Evolutionary conservation across 1,140 invertebrate genomes (phyloP), one percentile per base, ranked within the genome.

Genomic region (Caenorhabditis remanei): DNA sequence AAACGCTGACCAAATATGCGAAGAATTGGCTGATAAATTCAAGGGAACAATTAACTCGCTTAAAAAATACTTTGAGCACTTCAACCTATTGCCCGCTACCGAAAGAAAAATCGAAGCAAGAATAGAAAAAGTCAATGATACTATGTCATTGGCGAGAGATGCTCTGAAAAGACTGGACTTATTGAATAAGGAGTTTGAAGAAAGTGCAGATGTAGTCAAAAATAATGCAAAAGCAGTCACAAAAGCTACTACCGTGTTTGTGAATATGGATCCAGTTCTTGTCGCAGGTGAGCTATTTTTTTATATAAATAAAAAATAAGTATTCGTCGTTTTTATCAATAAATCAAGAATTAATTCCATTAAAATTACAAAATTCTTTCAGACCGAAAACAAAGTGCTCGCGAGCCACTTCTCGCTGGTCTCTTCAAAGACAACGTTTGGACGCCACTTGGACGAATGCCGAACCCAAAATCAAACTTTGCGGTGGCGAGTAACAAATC

Each of bases 391-490:
- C 71, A 79, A 24, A 79, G 71, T 43, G 40, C 71, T 13, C 71
- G 71, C 24, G 71, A 79, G 13, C 71, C 71, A 5, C 71, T 79
- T 24, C 41, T 79, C 14, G 53, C 53, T 24, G 71, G 71, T 1
- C 46, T 79, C 4, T 79, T 50, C 71, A 50, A 46, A 46, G 46
- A 79, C n/a, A 79, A 6, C 0, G 43, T 14, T 3, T 79, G 71
- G 71, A 79, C 71, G 7, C 71, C 71, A 21, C 46, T 53, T 50
- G 71, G 71, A 13, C n/a, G 71, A 50, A 79, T 79, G 71, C 71
- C 71, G 21, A 79, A 79, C 21, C 71, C 71, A n/a, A 79, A 79
- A 79, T 79, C 71, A 24, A 50, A 79, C 71, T 79, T 53, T 21
- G 71, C 71, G 4, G 46, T 79, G 2, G 71, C 71, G 3, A 21